These are phyloP conservation scores for Drosophila pallidifrons DNA, from an alignment of 1,140 invertebrate genomes.

Conservation along the genomic window DNA sequence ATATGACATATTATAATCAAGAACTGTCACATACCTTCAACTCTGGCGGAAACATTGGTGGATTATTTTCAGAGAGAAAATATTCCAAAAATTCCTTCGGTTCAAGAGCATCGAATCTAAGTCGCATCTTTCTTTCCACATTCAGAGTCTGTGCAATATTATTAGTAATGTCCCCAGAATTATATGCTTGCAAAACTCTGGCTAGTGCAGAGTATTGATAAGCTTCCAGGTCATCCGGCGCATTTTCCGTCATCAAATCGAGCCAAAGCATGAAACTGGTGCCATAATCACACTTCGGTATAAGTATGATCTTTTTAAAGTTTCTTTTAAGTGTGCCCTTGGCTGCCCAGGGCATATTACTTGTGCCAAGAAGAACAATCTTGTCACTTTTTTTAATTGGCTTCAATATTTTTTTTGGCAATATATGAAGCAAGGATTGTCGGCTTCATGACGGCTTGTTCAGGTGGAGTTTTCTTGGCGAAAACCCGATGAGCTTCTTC, in stretches of 20 bases:
- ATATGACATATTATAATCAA: background rate
- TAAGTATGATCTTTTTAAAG: constrained; percentile 85
- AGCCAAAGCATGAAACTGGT: constrained; percentile 88
- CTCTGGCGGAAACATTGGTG: constrained; percentile 70
- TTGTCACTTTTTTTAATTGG: constrained; percentile 87
- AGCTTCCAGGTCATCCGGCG: constrained; percentile 86
- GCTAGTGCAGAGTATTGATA: constrained; percentile 89
- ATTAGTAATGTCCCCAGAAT: constrained; percentile 87
- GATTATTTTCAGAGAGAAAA: constrained; percentile 54
- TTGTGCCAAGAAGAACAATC: constrained; percentile 88
- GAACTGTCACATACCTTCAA: constrained; percentile 45
- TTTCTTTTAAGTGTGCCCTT: constrained; percentile 76
- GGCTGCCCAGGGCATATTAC: constrained; percentile 87
- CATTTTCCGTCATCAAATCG: constrained; percentile 86
- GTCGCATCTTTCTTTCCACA: constrained; percentile 64
- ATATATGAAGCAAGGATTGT: constrained; percentile 88
- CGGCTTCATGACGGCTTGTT: constrained; percentile 75
- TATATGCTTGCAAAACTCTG: constrained; percentile 88
- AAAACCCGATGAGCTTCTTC: constrained; percentile 93
- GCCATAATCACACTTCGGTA: constrained; percentile 89
- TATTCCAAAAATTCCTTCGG: constrained; percentile 71
- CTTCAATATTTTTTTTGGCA: constrained; percentile 87
- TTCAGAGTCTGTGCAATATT: constrained; percentile 83
- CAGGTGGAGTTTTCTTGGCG: constrained; percentile 89
- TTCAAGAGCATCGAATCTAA: constrained; percentile 50